phyloP scores from a whole-genome alignment of 1,140 invertebrate genomes.

The Drosophila athabasca region DNA sequence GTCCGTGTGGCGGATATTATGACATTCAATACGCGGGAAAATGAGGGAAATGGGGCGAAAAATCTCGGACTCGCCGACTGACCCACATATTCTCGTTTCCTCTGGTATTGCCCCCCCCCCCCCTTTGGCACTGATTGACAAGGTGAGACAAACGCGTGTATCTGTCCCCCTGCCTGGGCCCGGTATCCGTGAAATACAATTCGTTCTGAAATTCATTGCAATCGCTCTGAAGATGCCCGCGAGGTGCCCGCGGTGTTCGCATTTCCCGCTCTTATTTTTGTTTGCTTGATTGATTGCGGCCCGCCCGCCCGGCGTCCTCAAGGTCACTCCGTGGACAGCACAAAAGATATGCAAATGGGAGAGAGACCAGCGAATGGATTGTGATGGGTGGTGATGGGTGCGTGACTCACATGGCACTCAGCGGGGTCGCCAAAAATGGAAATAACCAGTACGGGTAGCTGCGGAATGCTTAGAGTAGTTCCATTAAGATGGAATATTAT shows the following conservation, averaged over 20 bases:
- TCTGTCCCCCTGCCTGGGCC: slow-evolving; percentile 16
- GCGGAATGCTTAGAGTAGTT: too few relatives aligned
- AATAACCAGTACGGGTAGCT: neutral
- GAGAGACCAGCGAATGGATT: neutral
- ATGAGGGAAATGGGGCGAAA: slow-evolving; percentile 1
- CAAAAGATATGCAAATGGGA: slow-evolving; percentile 63
- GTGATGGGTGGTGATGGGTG: neutral
- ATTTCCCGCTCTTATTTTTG: slow-evolving; percentile 10
- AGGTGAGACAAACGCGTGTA: slow-evolving; percentile 50
- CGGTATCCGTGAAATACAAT: slow-evolving; percentile 38
- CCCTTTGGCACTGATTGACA: slow-evolving; percentile 46
- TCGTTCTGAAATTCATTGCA: slow-evolving; percentile 39
- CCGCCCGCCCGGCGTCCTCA: slow-evolving; percentile 52
- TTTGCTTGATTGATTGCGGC: slow-evolving; percentile 68
- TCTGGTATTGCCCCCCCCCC: neutral
- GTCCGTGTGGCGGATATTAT: slow-evolving; percentile 13
- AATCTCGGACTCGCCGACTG: slow-evolving; percentile 1
- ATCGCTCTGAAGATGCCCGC: slow-evolving; percentile 18
- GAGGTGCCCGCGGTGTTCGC: neutral
- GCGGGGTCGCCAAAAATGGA: slow-evolving; percentile 26
- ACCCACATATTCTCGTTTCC: slow-evolving; percentile 33
- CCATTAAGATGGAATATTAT: too few relatives aligned
- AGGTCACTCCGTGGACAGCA: slow-evolving; percentile 54
- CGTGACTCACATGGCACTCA: slow-evolving; percentile 20
- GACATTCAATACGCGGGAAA: slow-evolving; percentile 42